These are phyloP conservation scores for Holcopasites calliopsidis DNA, from an alignment of 1,140 invertebrate genomes.

Conservation along the genomic window DNA sequence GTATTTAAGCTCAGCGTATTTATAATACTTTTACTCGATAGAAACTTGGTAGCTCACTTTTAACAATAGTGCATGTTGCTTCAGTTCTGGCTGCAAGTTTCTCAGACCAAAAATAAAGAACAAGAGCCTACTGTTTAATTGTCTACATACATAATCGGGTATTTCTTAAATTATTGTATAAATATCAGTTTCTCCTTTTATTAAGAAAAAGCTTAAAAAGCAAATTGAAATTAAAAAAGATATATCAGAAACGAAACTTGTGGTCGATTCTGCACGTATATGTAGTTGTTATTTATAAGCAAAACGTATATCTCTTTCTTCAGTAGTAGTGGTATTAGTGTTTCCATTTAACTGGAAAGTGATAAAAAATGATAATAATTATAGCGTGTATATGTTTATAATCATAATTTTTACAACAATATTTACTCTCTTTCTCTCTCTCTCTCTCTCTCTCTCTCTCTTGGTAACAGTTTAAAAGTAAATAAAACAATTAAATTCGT, in stretches of 20 bases:
- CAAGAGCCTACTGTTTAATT: neutral
- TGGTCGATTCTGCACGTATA: conserved; percentile 47
- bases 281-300: conserved; percentile 31
- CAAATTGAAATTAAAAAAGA: neutral
- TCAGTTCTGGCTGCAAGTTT: conserved; percentile 73
- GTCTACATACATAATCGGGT: neutral
- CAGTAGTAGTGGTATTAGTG: conserved; percentile 32
- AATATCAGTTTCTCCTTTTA: neutral
- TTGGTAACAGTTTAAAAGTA: neutral
- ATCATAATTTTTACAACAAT: conserved; percentile 20
- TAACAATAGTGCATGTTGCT: conserved; percentile 80
- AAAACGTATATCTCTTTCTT: conserved; percentile 30
- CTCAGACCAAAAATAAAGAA: conserved; percentile 18
- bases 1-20: conserved; percentile 79
- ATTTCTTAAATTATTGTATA: neutral
- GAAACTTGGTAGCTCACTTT: conserved; percentile 80
- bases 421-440: neutral
- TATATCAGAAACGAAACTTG: conserved; percentile 39
- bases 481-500: neutral
- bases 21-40: conserved; percentile 78
- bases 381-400: conserved; percentile 29
- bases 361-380: neutral
- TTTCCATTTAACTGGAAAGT: conserved; percentile 10
- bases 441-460: neutral
- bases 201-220: neutral